phyloP scores from a whole-genome alignment of 1,140 invertebrate genomes.

The Drosophila prosaltans region DNA sequence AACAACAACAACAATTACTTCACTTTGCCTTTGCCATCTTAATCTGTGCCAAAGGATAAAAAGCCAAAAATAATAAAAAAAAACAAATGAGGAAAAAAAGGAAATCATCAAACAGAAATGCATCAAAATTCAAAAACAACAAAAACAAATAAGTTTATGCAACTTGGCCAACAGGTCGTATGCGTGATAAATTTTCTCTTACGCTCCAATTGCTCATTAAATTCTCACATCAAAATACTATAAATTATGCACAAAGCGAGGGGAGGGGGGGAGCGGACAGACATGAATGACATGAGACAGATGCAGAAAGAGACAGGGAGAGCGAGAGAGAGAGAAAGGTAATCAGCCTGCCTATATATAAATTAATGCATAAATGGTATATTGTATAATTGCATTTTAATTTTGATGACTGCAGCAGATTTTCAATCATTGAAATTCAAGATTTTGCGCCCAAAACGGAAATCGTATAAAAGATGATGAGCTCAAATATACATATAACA shows the following conservation, averaged over 20 bases:
- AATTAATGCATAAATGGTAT: slow-evolving; percentile 34
- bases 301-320: neutral
- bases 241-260: slow-evolving; percentile 68
- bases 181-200: neutral
- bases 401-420: slow-evolving; percentile 10
- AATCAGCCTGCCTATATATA: neutral
- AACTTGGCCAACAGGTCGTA: slow-evolving; percentile 7
- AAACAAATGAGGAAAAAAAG: neutral
- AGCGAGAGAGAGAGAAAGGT: neutral
- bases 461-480: neutral
- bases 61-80: neutral
- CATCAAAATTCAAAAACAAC: neutral
- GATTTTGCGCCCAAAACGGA: neutral
- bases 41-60: slow-evolving; percentile 9
- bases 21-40: slow-evolving; percentile 14
- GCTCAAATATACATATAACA: neutral
- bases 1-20: slow-evolving; percentile 19
- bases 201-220: slow-evolving; percentile 19
- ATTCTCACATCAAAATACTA: slow-evolving; percentile 32
- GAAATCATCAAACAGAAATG: neutral
- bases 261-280: slow-evolving; percentile 5
- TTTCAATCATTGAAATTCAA: neutral
- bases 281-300: slow-evolving; percentile 17
- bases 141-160: neutral
- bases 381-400: slow-evolving; percentile 40